Base-by-base conservation (phyloP, 2,113 vertebrate species). In the Fulica atra region DNA sequence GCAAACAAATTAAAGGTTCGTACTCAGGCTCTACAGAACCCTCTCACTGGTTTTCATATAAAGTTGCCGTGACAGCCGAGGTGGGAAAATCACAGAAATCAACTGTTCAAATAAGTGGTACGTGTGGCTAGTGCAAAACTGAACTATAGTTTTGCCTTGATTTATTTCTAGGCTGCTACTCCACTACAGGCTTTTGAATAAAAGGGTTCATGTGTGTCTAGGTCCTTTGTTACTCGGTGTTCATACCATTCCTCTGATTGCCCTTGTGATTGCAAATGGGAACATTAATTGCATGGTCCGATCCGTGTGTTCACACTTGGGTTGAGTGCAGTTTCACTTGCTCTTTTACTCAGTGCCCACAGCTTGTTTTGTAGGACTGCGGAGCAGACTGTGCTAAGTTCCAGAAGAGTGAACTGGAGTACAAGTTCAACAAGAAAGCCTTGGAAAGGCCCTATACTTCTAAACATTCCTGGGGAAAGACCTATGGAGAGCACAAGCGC, bases 321-420 rank as follows among this genome's bases (percentile, higher is more conserved):
- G 3, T 7, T 76, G 29, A 61, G 24, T 46, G 72, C 59, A 23
- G 54, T 87, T 87, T 77, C 31, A 18, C 18, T 61, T 69, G 76
- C 18, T 9, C 1, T 36, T 82, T 8, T 50, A 35, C 50, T 93
- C n/a, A 26, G 73, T 64, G 33, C 20, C 59, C 29, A 46, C 26
- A 16, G 1, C 25, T 80, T 88, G 59, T 94, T 94, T 96, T 91
- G 33, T 96, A 99, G 99, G 99, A 99, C 11, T 98, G 99, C 0
- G 99, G 99, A 23, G 99, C 99, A 1, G 99, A 99, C 63, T 99
- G 99, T 94, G 99, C 99, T 33, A 99, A 99, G 93, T 99, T 99
- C 91, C 99, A 99, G 97, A 99, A 99, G 95, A 99, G 99, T 11
- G 99, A 99, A 59, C 91, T 99, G 86, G 99, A 99, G 69, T 70